Evolutionary conservation across 2,888 invertebrate genomes (phyloP), one percentile per base, ranked within the genome.

Genomic region (Siphonodentalium dalli): DNA sequence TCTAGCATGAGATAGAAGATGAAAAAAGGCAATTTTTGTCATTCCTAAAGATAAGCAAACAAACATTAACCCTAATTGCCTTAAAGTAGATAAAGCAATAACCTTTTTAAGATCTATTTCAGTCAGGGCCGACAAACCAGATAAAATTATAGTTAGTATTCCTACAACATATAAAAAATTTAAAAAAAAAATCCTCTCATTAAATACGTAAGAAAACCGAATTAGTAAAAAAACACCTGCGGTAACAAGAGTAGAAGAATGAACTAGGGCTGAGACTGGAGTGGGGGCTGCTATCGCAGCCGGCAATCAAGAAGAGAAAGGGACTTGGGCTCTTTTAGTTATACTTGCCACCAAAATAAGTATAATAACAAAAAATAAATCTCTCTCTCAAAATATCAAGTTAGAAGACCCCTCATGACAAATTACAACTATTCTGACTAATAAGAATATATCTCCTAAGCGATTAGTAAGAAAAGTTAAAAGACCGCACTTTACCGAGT

Each of bases 271-370:
- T n/a, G 89, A 89, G 50, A 90, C 87, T 9, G 89, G 89, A 0
- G 89, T 90, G 29, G 90, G 90, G 38, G 89, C 90, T 0, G 89
- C 88, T 81, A 90, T 90, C 37, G 89, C 89, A 0, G 87, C 87
- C 0, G 90, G 90, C 42, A 90, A 80, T 69, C 90, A 90, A 39
- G 88, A 86, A 59, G 88, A 89, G 87, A 90, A 91, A 40, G 90
- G 90, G 85, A 90, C 87, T 81, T 90, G 90, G 75, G 90, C 90
- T 66, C 89, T 90, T 82, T 90, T 90, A 56, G 89, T 89, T 83
- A 89, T 86, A 46, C 86, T 85, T 0, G 87, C 87, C 20, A 85
- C 44, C 34, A 82, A 48, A 33, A 84, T 45, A 52, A 82, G 51
- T 0, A n/a, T n/a, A n/a, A 34, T 7, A 9, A 31, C n/a, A 27